These are phyloP conservation scores for Microplitis demolitor DNA, from an alignment of 1,140 invertebrate genomes.

Conservation along the genomic window DNA sequence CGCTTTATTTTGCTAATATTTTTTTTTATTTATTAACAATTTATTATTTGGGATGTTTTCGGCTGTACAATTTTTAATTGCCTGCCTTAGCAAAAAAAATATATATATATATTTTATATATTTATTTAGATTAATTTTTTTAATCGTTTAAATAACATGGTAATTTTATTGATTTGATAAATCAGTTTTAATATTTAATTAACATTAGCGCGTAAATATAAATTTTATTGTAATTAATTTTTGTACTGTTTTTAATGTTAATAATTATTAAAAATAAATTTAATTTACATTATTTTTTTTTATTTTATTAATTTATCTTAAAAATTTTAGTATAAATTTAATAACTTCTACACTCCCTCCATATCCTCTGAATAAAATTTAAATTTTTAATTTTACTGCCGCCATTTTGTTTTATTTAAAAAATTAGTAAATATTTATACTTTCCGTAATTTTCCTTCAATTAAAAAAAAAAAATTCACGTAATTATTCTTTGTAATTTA, in stretches of 20 bases:
- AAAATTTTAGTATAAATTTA: background rate
- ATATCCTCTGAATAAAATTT: too few species aligned
- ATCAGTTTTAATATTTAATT: too few species aligned
- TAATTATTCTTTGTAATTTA: too few species aligned
- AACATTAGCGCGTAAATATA: background rate
- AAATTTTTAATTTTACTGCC: too few species aligned
- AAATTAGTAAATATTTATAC: too few species aligned
- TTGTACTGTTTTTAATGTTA: background rate
- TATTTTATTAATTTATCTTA: background rate
- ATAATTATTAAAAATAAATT: background rate
- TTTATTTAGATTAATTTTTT: too few species aligned
- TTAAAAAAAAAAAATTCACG: too few species aligned
- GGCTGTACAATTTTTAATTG: slow-evolving; percentile 23
- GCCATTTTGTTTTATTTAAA: too few species aligned
- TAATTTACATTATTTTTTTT: background rate
- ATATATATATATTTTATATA: background rate
- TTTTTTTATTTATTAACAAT: background rate
- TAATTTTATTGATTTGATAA: background rate
- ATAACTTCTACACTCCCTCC: too few species aligned
- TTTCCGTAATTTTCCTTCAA: too few species aligned
- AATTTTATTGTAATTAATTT: background rate
- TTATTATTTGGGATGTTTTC: background rate
- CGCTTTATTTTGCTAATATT: slow-evolving; percentile 12
- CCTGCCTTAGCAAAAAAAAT: background rate
- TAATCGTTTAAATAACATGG: background rate